phyloP scores from a whole-genome alignment of 2,888 invertebrate species.

The Oscheius sp. region DNA sequence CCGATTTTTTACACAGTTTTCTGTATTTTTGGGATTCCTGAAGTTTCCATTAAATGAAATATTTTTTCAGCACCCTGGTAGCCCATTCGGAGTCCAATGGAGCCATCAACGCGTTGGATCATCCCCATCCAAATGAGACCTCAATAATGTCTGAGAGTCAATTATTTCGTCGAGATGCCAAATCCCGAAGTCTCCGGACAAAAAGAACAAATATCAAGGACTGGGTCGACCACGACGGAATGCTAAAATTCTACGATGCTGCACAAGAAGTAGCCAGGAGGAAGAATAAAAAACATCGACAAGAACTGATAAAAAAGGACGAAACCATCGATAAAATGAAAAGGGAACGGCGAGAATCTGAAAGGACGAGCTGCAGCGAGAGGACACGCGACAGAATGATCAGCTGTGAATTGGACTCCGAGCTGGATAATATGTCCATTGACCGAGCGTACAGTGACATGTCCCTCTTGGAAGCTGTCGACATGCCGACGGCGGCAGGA shows the following conservation, averaged over 20 bases:
- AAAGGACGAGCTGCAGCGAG: slow-evolving; percentile 17
- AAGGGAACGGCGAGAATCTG: slow-evolving; percentile 22
- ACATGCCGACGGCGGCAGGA: slow-evolving; percentile 4
- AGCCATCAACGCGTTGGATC: background rate
- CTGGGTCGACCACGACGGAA: slow-evolving; percentile 49
- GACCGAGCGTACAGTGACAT: slow-evolving; percentile 40
- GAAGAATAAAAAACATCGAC: slow-evolving; percentile 25
- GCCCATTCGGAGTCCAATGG: slow-evolving; percentile 36
- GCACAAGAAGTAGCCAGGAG: slow-evolving; percentile 42
- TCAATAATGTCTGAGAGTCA: background rate
- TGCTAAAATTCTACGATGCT: slow-evolving; percentile 47
- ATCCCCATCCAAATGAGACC: slow-evolving; percentile 15
- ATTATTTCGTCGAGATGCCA: background rate
- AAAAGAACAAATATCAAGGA: slow-evolving; percentile 30
- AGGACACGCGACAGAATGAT: slow-evolving; percentile 10
- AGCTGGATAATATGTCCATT: slow-evolving; percentile 27
- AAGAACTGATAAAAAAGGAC: background rate
- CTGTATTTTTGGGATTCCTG: no score
- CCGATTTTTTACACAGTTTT: background rate
- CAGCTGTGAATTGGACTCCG: slow-evolving; percentile 19
- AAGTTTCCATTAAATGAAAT: background rate
- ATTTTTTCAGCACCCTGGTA: background rate
- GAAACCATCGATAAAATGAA: slow-evolving; percentile 5
- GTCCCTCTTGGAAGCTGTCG: slow-evolving; percentile 38
- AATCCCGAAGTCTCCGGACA: background rate